Base-by-base conservation (phyloP, 1,140 invertebrate genomes). In the Drosophila tropicalis region DNA sequence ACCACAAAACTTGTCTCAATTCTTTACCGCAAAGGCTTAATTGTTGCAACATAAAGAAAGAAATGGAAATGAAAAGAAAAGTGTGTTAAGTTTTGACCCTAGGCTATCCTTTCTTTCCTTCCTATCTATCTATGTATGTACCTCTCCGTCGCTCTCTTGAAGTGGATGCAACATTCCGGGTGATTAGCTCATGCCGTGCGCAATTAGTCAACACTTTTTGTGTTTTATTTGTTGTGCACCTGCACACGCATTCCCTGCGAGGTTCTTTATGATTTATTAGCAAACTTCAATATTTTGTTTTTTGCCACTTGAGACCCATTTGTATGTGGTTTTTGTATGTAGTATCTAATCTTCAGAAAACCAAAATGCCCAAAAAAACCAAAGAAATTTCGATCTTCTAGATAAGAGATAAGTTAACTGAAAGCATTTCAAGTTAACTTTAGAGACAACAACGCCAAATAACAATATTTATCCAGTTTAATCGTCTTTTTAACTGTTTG, bases 71-170 rank as follows among this genome's bases (percentile, higher is more conserved):
- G 62, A 70, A 72, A 80, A 75, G 70, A 76, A 84, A 89, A 89
- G 80, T 81, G 84, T 89, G 84, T 89, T 89, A 89, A 89, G 84
- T 84, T 90, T 66, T 84, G 84, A 76, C 84, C 71, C 71, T 54
- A 72, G 84, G 77, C 61, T 22, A 73, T 15, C 41, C 19, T 60
- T 60, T 65, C 15, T 62, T 57, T 62, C 62, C 61, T 69, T 66
- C 70, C 65, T 47, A 2, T 17, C 7, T 47, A 9, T 47, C 15
- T 19, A 2, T 17, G 2, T 47, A 9, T 47, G 7, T 19, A 5
- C n/a, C 44, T 17, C n/a, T 44, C 41, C 40, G 67, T 63, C 63
- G 36, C 15, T 65, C 15, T 32, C 17, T 15, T 36, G 25, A 19
- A 66, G 70, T 40, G n/a, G 39, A 63, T 32, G 58, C 65, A 65